These are phyloP conservation scores for Diogma glabrata DNA, from an alignment of 2,888 invertebrate genomes.

Conservation along the genomic window DNA sequence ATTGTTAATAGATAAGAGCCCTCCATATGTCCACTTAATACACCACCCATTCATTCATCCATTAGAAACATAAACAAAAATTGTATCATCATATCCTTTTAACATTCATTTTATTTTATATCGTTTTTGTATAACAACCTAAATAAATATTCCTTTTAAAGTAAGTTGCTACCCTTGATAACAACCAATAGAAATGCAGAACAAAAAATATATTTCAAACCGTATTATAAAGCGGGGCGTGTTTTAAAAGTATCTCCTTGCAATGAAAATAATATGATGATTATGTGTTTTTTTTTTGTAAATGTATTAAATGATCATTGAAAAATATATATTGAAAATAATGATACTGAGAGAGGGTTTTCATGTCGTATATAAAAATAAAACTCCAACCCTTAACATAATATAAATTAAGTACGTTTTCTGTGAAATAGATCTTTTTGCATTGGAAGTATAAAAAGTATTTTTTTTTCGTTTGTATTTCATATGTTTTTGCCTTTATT, in stretches of 20 bases:
- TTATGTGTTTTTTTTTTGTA: not conserved
- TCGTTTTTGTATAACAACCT: conserved; percentile 1
- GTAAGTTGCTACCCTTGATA: conserved; percentile 7
- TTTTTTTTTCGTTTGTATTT: too few relatives aligned
- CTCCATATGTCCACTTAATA: conserved; percentile 3
- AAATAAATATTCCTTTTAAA: conserved; percentile 4
- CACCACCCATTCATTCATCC: conserved; percentile 4
- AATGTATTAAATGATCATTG: too few relatives aligned
- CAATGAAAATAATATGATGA: too few relatives aligned
- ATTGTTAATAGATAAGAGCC: conserved; percentile 9
- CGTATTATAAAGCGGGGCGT: too few relatives aligned
- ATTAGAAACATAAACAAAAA: not conserved
- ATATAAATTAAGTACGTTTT: not conserved
- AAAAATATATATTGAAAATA: too few relatives aligned
- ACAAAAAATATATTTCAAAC: too few relatives aligned
- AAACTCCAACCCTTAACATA: conserved; percentile 3
- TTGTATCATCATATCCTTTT: not conserved
- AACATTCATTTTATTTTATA: conserved; percentile 7
- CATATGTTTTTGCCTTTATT: too few relatives aligned
- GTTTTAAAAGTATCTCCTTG: too few relatives aligned
- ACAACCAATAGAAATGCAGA: conserved; percentile 7
- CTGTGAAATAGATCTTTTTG: not conserved
- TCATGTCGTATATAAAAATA: not conserved
- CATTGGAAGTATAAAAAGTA: too few relatives aligned
- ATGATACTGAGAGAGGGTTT: too few relatives aligned